Base-by-base conservation (phyloP, 1,140 invertebrate species). In the Achatina immaculata region DNA sequence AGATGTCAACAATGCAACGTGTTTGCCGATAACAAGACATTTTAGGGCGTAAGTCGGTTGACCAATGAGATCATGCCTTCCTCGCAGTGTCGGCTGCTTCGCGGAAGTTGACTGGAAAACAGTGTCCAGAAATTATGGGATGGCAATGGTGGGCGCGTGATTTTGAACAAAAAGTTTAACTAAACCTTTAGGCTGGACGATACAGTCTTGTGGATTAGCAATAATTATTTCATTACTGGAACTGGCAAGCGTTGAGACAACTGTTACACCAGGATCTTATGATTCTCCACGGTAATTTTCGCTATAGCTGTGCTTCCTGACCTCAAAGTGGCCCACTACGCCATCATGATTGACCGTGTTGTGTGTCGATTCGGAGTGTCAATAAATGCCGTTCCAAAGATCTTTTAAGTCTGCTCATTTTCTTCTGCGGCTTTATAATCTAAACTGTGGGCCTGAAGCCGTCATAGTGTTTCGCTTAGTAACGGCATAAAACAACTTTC, bases 101-200 rank as follows among this genome's bases (percentile, higher is more conserved):
- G 75, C 75, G 75, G 75, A 65, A 45, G 34, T 65, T 43, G 62
- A 66, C 55, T 78, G 75, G 34, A 36, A 78, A 78, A 79, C 34
- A 43, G 51, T 51, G 45, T 65, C 65, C 82, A 69, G 88, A 58
- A 82, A 86, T 91, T 92, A 89, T 93, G 93, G 93, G 93, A 92
- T 91, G 92, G 92, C 92, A 94, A 94, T 94, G 93, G 93, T 93
- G 93, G 93, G 93, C 93, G 93, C 93, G 93, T 93, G 93, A 94
- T 94, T 94, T 94, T 94, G 93, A 94, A 94, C 93, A 92, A 92
- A 92, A 91, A 91, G 48, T 79, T 79, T 9, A 66, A 79, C 77
- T 69, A 79, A 79, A 79, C 66, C 34, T 51, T 69, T 16, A 43
- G 55, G 11, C 21, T 79, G 24, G 62, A 48, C 31, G 38, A 38